Conservation (phyloP, 2,888 invertebrate species). For the Sarcophaga variegata region DNA sequence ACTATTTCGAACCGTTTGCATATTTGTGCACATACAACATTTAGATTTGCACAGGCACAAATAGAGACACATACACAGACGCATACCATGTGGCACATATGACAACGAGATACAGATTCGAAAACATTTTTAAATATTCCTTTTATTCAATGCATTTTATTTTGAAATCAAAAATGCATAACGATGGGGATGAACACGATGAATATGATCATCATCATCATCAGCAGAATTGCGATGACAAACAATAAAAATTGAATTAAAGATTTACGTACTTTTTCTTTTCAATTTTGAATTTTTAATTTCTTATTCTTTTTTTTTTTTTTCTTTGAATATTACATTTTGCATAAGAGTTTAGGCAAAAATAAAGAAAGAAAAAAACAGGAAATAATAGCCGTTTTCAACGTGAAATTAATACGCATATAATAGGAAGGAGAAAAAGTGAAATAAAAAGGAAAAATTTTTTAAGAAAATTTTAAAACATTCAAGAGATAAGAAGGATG, state of each 20-base stretch:
- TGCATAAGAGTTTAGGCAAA: conserved; percentile 10
- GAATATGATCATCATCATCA: conserved; percentile 32
- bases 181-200: conserved; percentile 37
- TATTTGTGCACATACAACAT: conserved; percentile 39
- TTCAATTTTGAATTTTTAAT: conserved; percentile 36
- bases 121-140: conserved; percentile 43
- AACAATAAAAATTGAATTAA: conserved; percentile 60
- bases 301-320: not conserved
- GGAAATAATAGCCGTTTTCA: conserved; percentile 61
- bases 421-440: conserved; percentile 15
- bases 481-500: conserved; percentile 62
- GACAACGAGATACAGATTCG: conserved; percentile 20
- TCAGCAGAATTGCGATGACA: conserved; percentile 44
- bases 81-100: not conserved
- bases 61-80: too few relatives aligned
- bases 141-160: conserved; percentile 59
- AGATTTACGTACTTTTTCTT: conserved; percentile 50
- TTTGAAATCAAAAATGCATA: conserved; percentile 59
- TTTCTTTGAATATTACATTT: not conserved
- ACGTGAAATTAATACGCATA: conserved; percentile 68
- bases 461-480: not conserved
- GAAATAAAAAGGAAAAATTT: not conserved
- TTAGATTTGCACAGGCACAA: conserved; percentile 12
- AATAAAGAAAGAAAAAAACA: conserved; percentile 48
- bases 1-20: conserved; percentile 46